Base-by-base conservation (phyloP, 2,113 vertebrate genomes). In the Tachycineta bicolor region DNA sequence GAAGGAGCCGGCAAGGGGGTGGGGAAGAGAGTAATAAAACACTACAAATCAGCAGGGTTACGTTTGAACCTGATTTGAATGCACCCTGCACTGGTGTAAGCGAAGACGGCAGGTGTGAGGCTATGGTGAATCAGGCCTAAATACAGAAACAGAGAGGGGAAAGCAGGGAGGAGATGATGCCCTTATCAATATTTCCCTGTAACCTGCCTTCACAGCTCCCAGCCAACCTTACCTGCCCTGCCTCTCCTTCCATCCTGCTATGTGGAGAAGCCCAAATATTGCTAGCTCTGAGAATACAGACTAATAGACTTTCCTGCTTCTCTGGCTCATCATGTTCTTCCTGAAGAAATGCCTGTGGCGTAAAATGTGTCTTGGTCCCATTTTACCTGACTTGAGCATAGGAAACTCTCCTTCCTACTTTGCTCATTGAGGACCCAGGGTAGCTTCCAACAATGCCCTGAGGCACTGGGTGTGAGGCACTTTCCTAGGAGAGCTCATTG, bases 1-100 rank as follows among this genome's bases (percentile, higher is more conserved):
- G 94, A 96, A 95, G 84, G 75, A 96, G 89, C 70, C 2, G 20
- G 80, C 5, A 24, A 92, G 85, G 85, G 94, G 89, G 87, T 65
- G 87, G 95, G 89, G 92, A 83, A 47, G 43, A 87, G 33, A 81
- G 65, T 86, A 94, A 95, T 90, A 89, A 87, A 83, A 9, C 58
- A 58, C 64, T 43, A 58, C 58, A 74, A 69, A 87, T 52, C 92
- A 87, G 63, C 39, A 74, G 80, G 74, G 91, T 65, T 90, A 83
- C 14, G 0, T 67, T 14, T 77, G 46, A 90, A 63, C 34, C 59
- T 44, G 68, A 74, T 93, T 74, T 83, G 79, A 83, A 92, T 37
- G 75, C 68, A 22, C 63, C 37, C 59, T 39, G 63, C 3, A 23
- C 67, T 44, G 82, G 50, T 31, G 63, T 76, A 49, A 83, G 31